A percentile compares a stretch with the other conserved stretches of the same genome.
Conservation (phyloP, 2,113 vertebrate genomes). For the Thymallus thymallus region DNA sequence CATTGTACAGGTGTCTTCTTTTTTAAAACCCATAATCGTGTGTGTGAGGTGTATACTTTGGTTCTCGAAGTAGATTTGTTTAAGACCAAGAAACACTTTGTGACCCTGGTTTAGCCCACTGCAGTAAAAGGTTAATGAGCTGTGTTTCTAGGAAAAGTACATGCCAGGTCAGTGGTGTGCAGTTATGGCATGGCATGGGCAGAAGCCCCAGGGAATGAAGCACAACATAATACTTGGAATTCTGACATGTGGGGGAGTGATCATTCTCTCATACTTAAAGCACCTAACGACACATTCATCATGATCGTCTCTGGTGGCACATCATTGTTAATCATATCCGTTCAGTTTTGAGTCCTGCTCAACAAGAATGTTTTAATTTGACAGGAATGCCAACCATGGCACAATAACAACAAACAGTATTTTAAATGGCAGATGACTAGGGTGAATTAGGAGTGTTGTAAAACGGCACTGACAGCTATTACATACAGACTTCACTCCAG, state of each 20-base stretch:
- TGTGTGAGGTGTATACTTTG: too few relatives aligned
- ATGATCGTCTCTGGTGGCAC: slow-evolving; percentile 27
- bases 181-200: neutral
- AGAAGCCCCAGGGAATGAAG: slow-evolving; percentile 9
- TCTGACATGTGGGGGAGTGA: slow-evolving; percentile 12
- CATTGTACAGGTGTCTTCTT: too few relatives aligned
- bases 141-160: neutral
- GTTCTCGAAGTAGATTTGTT: too few relatives aligned
- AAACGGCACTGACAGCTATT: slow-evolving; percentile 22
- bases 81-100: too few relatives aligned
- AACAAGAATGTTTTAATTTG: slow-evolving; percentile 56
- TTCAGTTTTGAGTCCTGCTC: slow-evolving; percentile 16
- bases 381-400: slow-evolving; percentile 54
- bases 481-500: slow-evolving; percentile 7
- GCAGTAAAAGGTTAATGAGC: neutral
- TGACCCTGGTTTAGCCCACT: too few relatives aligned
- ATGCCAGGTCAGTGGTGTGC: neutral
- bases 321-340: slow-evolving; percentile 49
- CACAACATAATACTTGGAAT: slow-evolving; percentile 7
- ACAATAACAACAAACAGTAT: slow-evolving; percentile 43
- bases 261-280: slow-evolving; percentile 22
- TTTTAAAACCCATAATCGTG: too few relatives aligned
- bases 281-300: slow-evolving; percentile 27
- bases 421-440: slow-evolving; percentile 35
- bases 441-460: slow-evolving; percentile 14